phyloP scores from a whole-genome alignment of 2,113 vertebrate genomes.

The Cyphomyrus discorhynchus region DNA sequence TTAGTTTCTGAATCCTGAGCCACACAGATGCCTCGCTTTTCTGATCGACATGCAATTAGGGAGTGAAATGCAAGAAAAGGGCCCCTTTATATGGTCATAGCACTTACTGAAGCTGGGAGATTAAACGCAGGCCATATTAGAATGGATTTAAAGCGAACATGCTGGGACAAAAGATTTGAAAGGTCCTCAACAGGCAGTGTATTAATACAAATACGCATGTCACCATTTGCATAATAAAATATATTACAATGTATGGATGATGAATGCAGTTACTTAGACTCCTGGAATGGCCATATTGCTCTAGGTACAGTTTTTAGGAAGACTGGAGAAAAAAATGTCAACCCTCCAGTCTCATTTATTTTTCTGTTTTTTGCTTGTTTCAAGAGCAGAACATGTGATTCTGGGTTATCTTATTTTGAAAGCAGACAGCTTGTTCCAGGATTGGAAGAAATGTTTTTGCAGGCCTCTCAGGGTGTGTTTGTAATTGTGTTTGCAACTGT shows the following conservation, averaged over 20 bases:
- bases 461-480: neutral
- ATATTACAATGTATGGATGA: slow-evolving; percentile 26
- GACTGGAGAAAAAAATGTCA: neutral
- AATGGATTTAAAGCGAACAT: slow-evolving; percentile 58
- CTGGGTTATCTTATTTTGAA: neutral
- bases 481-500: neutral
- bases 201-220: slow-evolving; percentile 39
- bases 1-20: slow-evolving; percentile 32
- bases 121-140: slow-evolving; percentile 64
- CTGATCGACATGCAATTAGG: slow-evolving; percentile 55
- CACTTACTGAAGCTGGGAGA: slow-evolving; percentile 67
- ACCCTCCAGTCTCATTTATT: neutral
- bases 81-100: slow-evolving; percentile 56
- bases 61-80: slow-evolving; percentile 55
- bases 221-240: slow-evolving; percentile 37
- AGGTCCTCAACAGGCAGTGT: slow-evolving; percentile 47
- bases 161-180: slow-evolving; percentile 61
- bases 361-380: neutral
- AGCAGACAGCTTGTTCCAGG: neutral
- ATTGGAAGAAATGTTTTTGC: neutral
- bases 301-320: neutral
- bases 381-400: neutral
- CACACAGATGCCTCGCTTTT: slow-evolving; percentile 37
- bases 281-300: neutral
- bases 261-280: slow-evolving; percentile 14